Percentiles rank a stretch among this genome's conserved stretches.
Evolutionary conservation across 2,888 invertebrate species (phyloP).

Genomic region (Helicoverpa assulta): DNA sequence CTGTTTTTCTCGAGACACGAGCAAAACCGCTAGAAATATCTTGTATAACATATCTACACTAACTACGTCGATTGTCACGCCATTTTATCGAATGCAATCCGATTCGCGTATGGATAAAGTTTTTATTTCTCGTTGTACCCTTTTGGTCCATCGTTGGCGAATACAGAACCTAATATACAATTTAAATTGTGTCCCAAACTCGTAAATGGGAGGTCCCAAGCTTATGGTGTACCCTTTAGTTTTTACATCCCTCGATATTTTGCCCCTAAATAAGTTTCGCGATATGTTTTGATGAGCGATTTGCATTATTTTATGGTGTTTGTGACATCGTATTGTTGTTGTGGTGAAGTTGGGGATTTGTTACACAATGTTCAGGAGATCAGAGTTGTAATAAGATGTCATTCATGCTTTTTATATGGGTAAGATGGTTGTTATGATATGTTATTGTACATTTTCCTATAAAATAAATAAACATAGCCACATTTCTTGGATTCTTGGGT

Average conservation of each 20-base stretch:
- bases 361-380: neutral
- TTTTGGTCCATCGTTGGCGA: slow-evolving; percentile 62
- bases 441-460: no score
- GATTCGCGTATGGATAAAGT: slow-evolving; percentile 71
- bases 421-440: neutral
- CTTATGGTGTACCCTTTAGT: slow-evolving; percentile 74
- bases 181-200: slow-evolving; percentile 82
- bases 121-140: slow-evolving; percentile 74
- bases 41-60: slow-evolving; percentile 63
- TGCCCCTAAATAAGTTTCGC: slow-evolving; percentile 70
- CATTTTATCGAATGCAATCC: slow-evolving; percentile 75
- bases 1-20: no score
- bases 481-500: no score
- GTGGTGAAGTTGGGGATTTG: slow-evolving; percentile 9
- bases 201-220: slow-evolving; percentile 71
- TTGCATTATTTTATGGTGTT: slow-evolving; percentile 58
- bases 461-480: no score
- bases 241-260: slow-evolving; percentile 75
- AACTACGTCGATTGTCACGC: slow-evolving; percentile 69
- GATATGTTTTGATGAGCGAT: slow-evolving; percentile 71
- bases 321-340: neutral
- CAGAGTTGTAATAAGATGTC: neutral
- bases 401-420: neutral
- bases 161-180: slow-evolving; percentile 79
- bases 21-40: no score